A percentile compares a stretch with the other conserved stretches of the same genome.
Evolutionary conservation across 2,888 invertebrate genomes (phyloP).

Genomic region (Caenorhabditis becei): DNA sequence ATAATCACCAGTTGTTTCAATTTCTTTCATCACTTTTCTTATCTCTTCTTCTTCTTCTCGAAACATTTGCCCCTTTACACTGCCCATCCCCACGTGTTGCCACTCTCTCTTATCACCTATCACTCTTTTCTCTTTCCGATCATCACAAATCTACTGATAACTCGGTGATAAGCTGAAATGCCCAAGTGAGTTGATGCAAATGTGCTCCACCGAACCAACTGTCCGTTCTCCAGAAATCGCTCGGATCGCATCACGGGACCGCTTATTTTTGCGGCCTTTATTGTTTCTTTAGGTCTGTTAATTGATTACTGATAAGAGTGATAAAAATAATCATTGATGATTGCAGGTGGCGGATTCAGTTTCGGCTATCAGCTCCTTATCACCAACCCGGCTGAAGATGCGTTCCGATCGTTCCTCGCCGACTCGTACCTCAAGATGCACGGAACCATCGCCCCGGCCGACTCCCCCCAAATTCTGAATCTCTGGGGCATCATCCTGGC

Average conservation of each 20-base stretch:
- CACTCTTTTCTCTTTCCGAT: not conserved
- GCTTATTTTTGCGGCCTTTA: slow-evolving; percentile 4
- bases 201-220: too few relatives aligned
- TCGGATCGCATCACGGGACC: slow-evolving; percentile 2
- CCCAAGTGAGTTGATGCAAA: slow-evolving; percentile 15
- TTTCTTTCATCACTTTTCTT: not conserved
- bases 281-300: slow-evolving; percentile 15
- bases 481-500: slow-evolving; percentile 71
- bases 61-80: not conserved
- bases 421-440: slow-evolving; percentile 11
- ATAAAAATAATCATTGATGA: too few relatives aligned
- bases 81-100: not conserved
- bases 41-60: not conserved
- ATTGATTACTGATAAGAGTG: too few relatives aligned
- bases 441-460: not conserved
- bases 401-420: slow-evolving; percentile 67
- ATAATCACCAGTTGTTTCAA: too few relatives aligned
- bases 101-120: not conserved
- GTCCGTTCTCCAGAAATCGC: not conserved
- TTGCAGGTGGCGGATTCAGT: slow-evolving; percentile 67
- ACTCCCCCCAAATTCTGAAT: slow-evolving; percentile 21
- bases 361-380: slow-evolving; percentile 74
- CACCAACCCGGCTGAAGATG: slow-evolving; percentile 72
- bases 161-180: not conserved
- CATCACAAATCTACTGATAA: not conserved